Conservation (phyloP, 2,888 invertebrate genomes). For the Cinara cedri region DNA sequence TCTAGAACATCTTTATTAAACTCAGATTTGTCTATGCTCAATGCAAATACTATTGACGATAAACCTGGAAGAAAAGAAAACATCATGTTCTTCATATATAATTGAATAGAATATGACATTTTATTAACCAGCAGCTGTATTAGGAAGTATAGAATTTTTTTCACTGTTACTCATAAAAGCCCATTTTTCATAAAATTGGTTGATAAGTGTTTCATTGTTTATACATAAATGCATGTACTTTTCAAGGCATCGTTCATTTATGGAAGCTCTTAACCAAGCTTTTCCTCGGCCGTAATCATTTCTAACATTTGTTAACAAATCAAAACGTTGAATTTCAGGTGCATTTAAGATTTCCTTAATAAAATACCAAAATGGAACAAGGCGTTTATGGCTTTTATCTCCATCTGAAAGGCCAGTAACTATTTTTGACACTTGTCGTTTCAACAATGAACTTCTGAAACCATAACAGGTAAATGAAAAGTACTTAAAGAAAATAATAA, state of each 20-base stretch:
- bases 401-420: slow-evolving; percentile 65
- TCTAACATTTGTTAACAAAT: slow-evolving; percentile 70
- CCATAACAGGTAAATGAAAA: not conserved
- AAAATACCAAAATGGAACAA: slow-evolving; percentile 70
- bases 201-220: slow-evolving; percentile 69
- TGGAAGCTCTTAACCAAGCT: slow-evolving; percentile 85
- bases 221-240: slow-evolving; percentile 79
- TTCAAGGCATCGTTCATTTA: slow-evolving; percentile 91
- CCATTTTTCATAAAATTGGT: slow-evolving; percentile 83
- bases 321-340: slow-evolving; percentile 86
- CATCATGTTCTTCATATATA: not conserved
- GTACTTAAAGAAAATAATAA: not conserved
- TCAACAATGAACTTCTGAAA: slow-evolving; percentile 59
- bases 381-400: slow-evolving; percentile 37
- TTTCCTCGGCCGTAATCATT: slow-evolving; percentile 82
- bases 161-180: slow-evolving; percentile 84
- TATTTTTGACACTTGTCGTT: slow-evolving; percentile 76
- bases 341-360: slow-evolving; percentile 69
- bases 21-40: slow-evolving; percentile 86
- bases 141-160: slow-evolving; percentile 77
- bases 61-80: slow-evolving; percentile 69
- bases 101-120: slow-evolving; percentile 11
- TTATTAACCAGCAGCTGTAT: slow-evolving; percentile 79
- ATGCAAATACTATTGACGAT: slow-evolving; percentile 88
- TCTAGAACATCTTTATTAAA: slow-evolving; percentile 66